Base-by-base conservation (phyloP, 2,888 invertebrate species). In the Magallana nippona region DNA sequence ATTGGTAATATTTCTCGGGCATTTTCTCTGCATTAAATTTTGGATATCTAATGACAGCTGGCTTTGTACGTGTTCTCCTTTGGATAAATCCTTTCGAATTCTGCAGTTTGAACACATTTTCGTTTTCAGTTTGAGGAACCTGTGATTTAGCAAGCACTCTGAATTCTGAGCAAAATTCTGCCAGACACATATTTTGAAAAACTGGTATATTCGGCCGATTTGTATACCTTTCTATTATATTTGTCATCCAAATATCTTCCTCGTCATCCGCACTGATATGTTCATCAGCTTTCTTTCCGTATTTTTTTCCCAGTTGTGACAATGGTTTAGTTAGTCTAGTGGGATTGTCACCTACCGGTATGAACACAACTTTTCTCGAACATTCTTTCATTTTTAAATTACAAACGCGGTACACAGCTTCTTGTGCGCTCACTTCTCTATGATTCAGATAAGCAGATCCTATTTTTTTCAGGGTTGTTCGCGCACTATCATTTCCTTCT, bases 351-450 rank as follows among this genome's bases (percentile, higher is more conserved):
- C 44, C 44, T 44, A 44, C 5, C 44, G 44, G 44, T 5, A 44
- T 44, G 5, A 71, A 83, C 17, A 62, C 55, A 55, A 85, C 82
- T 55, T 86, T 80, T 77, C 86, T 57, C n/a, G 80, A 79, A 19
- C 77, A 82, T 81, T 84, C 79, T 32, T 84, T 84, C 83, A 83
- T 55, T 19, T 44, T 32, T 19, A 86, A 44, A 13, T 55, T 56
- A 58, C 82, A 85, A n/a, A 83, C 83, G 81, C 87, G 32, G 78
- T 83, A 84, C 11, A 84, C 83, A 71, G 84, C 83, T 80, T 87
- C 86, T 79, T 84, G 85, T n/a, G 83, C 83, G 79, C 83, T 81
- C 11, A 87, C 84, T 78, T 87, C 87, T 57, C 86, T 60, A 27
- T 85, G 81, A 44, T 83, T 79, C 10, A 87, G 80, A 57, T 85